A percentile compares a stretch with the other conserved stretches of the same genome.
phyloP scores from a whole-genome alignment of 2,113 vertebrate genomes.

The Myotis yumanensis region DNA sequence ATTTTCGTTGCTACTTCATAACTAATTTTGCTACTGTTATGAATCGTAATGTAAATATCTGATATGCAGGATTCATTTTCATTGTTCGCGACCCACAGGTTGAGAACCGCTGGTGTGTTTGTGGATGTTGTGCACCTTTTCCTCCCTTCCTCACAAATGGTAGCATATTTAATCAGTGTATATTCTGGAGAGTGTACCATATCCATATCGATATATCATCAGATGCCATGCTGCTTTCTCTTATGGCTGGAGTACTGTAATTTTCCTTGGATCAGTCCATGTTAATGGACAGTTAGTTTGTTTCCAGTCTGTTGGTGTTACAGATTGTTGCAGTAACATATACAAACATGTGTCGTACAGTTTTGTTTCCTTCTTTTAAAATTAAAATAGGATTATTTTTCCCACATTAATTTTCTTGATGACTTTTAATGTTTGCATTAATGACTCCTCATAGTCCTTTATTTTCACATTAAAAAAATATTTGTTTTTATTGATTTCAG shows the following conservation, averaged over 20 bases:
- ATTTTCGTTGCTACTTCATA: too few relatives aligned
- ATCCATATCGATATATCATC: accelerated
- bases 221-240: not conserved
- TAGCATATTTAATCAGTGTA: not conserved
- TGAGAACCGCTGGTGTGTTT: not conserved
- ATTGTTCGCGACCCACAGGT: too few relatives aligned
- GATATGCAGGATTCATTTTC: too few relatives aligned
- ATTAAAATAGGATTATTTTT: constrained; percentile 22
- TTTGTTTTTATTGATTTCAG: too few relatives aligned
- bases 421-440: not conserved
- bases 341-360: not conserved
- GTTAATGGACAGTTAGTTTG: not conserved
- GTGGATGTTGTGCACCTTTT: not conserved
- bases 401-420: not conserved
- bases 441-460: not conserved
- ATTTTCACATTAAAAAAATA: not conserved
- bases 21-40: too few relatives aligned
- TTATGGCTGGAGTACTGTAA: not conserved
- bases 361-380: constrained; percentile 1
- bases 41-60: too few relatives aligned
- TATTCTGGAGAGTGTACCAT: not conserved
- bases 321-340: not conserved
- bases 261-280: not conserved
- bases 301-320: not conserved
- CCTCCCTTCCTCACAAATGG: not conserved